Conservation (phyloP, 1,140 invertebrate species). For the Pachypeltis micranthus region DNA sequence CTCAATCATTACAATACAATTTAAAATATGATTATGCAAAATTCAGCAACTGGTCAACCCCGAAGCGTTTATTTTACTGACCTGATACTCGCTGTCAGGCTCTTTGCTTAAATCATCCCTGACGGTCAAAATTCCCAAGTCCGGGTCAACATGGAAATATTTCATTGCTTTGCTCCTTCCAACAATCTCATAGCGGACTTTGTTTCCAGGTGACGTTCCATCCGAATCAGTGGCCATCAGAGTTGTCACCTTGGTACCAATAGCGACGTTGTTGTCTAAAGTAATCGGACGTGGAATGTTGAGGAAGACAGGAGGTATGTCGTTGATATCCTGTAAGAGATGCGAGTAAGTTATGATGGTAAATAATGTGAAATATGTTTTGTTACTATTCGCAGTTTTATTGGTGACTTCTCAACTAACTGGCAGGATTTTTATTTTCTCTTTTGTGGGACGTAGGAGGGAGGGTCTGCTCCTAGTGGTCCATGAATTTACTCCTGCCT, state of each 20-base stretch:
- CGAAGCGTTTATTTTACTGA: too few species aligned
- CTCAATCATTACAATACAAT: too few species aligned
- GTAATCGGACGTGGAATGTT: slow-evolving; percentile 65
- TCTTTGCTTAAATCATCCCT: slow-evolving; percentile 74
- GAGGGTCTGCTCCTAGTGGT: too few species aligned
- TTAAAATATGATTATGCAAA: too few species aligned
- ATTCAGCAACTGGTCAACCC: too few species aligned
- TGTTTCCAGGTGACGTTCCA: slow-evolving; percentile 67
- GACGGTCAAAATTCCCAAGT: slow-evolving; percentile 61
- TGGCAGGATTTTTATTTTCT: too few species aligned
- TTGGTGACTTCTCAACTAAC: too few species aligned
- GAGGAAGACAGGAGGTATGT: slow-evolving; percentile 74
- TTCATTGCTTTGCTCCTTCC: slow-evolving; percentile 64
- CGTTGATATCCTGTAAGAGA: slow-evolving; percentile 61
- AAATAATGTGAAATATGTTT: background rate
- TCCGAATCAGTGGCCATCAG: slow-evolving; percentile 68
- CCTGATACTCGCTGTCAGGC: slow-evolving; percentile 70
- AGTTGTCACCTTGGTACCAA: slow-evolving; percentile 65
- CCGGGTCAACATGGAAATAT: slow-evolving; percentile 77
- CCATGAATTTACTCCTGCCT: too few species aligned
- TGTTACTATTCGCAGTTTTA: background rate
- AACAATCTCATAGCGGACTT: slow-evolving; percentile 65
- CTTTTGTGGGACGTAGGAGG: too few species aligned
- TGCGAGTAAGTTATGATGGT: slow-evolving; percentile 27
- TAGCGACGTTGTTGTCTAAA: slow-evolving; percentile 65